Evolutionary conservation across 2,888 invertebrate species (phyloP).

Genomic region (Cephus sareptanus): DNA sequence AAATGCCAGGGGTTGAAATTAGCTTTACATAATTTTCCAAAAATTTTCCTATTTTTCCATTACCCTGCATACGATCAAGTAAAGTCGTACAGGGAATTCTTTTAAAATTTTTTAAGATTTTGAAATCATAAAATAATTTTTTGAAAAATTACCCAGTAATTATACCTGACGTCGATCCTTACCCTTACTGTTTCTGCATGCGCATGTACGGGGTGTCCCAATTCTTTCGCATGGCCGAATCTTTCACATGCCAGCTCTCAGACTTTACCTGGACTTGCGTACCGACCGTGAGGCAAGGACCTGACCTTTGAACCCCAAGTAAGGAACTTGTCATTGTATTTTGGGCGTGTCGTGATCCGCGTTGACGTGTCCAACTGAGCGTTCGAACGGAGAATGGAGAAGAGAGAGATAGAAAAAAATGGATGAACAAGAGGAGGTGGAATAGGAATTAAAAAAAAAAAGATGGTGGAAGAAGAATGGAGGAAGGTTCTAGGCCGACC

Average conservation of each 20-base stretch:
- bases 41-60: background rate
- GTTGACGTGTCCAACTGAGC: conserved; percentile 45
- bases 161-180: background rate
- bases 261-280: background rate
- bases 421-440: conserved; percentile 8
- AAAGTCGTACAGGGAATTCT: background rate
- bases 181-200: background rate
- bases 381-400: conserved; percentile 16
- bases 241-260: background rate
- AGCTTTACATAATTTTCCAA: background rate
- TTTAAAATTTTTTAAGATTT: too few relatives aligned
- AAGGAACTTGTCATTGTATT: conserved; percentile 22
- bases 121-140: too few relatives aligned
- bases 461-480: background rate
- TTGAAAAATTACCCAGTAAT: too few relatives aligned
- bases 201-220: background rate
- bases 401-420: conserved; percentile 15
- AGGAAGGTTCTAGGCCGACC: conserved; percentile 11
- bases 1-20: background rate
- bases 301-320: background rate
- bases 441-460: background rate
- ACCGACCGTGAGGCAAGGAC: background rate
- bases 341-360: conserved; percentile 45
- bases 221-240: background rate
- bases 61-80: too few relatives aligned